These are phyloP conservation scores for Folsomia manolachei DNA, from an alignment of 2,888 invertebrate genomes.

Conservation along the genomic window DNA sequence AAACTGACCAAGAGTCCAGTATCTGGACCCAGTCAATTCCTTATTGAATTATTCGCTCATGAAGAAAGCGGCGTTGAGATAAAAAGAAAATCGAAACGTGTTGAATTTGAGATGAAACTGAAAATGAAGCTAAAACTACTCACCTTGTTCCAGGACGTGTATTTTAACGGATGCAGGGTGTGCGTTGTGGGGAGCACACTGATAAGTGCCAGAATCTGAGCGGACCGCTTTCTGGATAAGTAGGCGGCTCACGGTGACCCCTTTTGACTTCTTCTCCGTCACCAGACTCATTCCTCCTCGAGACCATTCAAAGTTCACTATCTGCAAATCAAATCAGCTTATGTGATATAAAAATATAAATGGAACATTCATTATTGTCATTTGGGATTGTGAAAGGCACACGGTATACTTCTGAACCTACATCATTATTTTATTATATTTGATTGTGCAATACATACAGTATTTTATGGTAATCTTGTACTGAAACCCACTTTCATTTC, in stretches of 20 bases:
- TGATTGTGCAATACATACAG: too few species aligned
- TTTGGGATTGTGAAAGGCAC: too few species aligned
- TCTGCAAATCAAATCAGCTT: slow-evolving; percentile 33
- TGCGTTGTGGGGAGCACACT: slow-evolving; percentile 48
- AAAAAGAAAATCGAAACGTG: background rate
- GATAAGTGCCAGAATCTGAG: slow-evolving; percentile 46
- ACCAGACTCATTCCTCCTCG: slow-evolving; percentile 50
- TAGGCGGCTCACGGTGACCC: slow-evolving; percentile 49
- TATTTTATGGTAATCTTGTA: too few species aligned
- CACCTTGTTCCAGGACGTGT: slow-evolving; percentile 49
- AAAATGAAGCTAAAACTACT: slow-evolving; percentile 7
- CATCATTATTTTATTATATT: too few species aligned
- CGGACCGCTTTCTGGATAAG: slow-evolving; percentile 49
- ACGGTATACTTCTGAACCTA: too few species aligned
- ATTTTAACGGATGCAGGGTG: slow-evolving; percentile 50
- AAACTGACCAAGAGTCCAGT: background rate
- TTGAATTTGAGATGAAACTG: background rate
- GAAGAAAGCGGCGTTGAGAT: background rate
- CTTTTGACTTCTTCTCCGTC: slow-evolving; percentile 49
- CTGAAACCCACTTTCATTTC: too few species aligned
- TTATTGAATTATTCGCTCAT: background rate
- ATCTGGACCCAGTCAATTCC: background rate
- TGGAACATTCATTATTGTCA: too few species aligned
- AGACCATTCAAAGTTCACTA: slow-evolving; percentile 50
- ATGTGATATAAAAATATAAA: too few species aligned